These are phyloP conservation scores for Tolypeutes matacus DNA, from an alignment of 2,797 vertebrate species.

Conservation along the genomic window DNA sequence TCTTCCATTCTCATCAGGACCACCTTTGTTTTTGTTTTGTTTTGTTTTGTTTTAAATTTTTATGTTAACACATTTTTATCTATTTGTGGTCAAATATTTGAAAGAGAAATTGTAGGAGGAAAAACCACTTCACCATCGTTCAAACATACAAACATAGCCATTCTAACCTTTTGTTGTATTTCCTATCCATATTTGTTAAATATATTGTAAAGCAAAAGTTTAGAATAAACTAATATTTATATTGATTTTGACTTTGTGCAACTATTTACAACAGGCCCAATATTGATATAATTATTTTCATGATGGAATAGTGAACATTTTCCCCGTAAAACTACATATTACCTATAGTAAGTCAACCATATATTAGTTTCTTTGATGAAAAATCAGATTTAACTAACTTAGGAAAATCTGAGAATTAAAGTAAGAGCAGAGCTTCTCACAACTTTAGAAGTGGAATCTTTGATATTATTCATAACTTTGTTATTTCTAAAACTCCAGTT, in stretches of 20 bases:
- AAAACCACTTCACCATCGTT: not conserved
- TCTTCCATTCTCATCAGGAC: constrained; percentile 28
- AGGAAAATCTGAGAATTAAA: constrained; percentile 14
- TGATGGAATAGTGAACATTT: constrained; percentile 46
- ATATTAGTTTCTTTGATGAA: constrained; percentile 37
- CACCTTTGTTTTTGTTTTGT: constrained; percentile 39
- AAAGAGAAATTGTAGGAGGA: constrained; percentile 24
- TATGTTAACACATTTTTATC: constrained; percentile 60
- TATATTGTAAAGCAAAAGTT: not conserved
- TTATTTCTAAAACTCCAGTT: constrained; percentile 46
- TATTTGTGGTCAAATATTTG: constrained; percentile 46
- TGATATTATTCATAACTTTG: constrained; percentile 31
- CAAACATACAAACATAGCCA: not conserved
- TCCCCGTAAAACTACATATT: not conserved
- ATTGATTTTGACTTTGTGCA: constrained; percentile 19
- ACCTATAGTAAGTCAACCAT: not conserved
- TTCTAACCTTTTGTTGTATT: constrained; percentile 47
- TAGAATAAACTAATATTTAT: constrained; percentile 13
- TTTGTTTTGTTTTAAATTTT: constrained; percentile 7
- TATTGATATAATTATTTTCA: not conserved
- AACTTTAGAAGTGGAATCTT: constrained; percentile 15
- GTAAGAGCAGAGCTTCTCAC: not conserved
- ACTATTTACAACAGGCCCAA: not conserved
- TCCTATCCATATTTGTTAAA: not conserved
- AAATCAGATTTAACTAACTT: constrained; percentile 27